These are phyloP conservation scores for Subanguina moxae DNA, from an alignment of 1,140 invertebrate genomes.

Conservation along the genomic window DNA sequence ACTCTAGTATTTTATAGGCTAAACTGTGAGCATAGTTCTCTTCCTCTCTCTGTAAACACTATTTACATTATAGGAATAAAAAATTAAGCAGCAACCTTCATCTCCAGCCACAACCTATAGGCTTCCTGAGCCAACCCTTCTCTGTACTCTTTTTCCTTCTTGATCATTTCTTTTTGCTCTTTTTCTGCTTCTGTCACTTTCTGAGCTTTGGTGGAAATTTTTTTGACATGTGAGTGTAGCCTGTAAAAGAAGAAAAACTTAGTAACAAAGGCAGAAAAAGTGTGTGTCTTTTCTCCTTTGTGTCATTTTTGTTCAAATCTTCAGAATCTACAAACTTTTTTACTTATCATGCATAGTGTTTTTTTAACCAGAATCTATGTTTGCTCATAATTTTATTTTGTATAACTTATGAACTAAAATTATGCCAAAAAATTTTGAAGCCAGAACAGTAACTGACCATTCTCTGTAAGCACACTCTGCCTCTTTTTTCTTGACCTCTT, in stretches of 20 bases:
- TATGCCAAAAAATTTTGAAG: no score
- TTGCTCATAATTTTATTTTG: no score
- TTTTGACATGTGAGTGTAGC: background rate
- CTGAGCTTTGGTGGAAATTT: background rate
- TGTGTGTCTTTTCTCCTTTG: no score
- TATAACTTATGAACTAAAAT: no score
- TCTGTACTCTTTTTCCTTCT: conserved; percentile 23
- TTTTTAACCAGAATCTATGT: no score
- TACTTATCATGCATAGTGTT: no score
- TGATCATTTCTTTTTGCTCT: background rate
- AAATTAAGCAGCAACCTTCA: conserved; percentile 16
- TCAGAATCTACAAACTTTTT: no score
- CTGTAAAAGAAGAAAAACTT: conserved; percentile 1
- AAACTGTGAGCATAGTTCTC: conserved; percentile 29
- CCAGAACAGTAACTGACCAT: no score
- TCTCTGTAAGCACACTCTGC: conserved; percentile 7
- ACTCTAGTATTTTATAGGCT: conserved; percentile 40
- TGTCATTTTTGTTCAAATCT: no score
- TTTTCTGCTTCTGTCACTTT: background rate
- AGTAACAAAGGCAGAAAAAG: no score
- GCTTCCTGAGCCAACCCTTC: conserved; percentile 27
- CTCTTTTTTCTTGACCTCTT: background rate
- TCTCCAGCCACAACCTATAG: conserved; percentile 35
- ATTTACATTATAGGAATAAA: background rate
- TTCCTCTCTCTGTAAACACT: conserved; percentile 26